These are phyloP conservation scores for Sorex araneus DNA, from an alignment of 2,113 vertebrate genomes.

Conservation along the genomic window DNA sequence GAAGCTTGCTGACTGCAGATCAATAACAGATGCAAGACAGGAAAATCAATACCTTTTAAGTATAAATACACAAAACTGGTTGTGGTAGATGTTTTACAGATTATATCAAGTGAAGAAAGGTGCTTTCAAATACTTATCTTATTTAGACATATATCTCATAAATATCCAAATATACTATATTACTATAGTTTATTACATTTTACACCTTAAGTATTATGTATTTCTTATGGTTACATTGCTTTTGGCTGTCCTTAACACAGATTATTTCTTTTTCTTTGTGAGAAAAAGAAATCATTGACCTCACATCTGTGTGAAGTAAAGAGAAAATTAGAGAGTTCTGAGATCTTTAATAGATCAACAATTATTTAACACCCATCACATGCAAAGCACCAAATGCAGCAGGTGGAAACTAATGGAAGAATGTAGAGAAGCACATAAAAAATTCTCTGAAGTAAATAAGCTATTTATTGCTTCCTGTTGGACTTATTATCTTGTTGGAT, in stretches of 20 bases:
- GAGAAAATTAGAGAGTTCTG: neutral
- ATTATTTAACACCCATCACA: neutral
- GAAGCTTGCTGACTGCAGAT: neutral
- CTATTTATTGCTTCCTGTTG: accelerated
- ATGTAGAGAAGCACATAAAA: neutral
- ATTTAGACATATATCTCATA: conserved; percentile 27
- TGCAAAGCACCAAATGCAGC: neutral
- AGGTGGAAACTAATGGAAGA: neutral
- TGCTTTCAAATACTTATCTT: conserved; percentile 20
- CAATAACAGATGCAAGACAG: neutral
- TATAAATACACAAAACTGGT: conserved; percentile 43
- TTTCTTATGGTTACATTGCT: neutral
- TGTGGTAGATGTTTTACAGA: conserved; percentile 25
- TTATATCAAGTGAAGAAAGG: conserved; percentile 47
- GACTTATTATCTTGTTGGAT: neutral
- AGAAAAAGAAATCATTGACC: no score
- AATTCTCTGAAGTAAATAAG: neutral
- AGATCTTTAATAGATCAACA: neutral
- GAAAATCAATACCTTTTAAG: conserved; percentile 20
- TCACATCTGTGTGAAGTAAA: neutral
- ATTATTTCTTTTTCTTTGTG: neutral
- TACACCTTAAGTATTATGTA: neutral
- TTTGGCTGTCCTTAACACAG: neutral
- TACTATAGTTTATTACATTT: neutral
- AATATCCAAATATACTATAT: neutral